phyloP scores from a whole-genome alignment of 1,140 invertebrate species.

The Lasioglossum baleicum region DNA sequence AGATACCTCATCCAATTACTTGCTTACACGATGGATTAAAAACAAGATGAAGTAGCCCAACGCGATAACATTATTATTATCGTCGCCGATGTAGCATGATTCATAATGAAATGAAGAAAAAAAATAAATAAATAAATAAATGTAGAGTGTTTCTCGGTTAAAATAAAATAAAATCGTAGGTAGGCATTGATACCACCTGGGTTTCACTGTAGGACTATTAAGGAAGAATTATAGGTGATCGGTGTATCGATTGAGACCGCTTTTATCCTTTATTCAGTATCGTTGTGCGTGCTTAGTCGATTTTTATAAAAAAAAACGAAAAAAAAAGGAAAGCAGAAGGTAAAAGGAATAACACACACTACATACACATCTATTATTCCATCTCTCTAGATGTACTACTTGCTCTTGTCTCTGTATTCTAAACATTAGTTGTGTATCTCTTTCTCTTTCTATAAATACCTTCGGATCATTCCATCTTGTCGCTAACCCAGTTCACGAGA shows the following conservation, averaged over 20 bases:
- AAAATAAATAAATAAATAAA: neutral
- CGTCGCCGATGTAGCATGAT: conserved; percentile 27
- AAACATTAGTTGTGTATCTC: conserved; percentile 6
- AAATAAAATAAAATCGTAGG: conserved; percentile 26
- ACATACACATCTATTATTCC: conserved; percentile 11
- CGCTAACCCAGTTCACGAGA: conserved; percentile 33
- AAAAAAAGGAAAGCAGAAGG: too few species aligned
- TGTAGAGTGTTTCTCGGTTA: conserved; percentile 16
- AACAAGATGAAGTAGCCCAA: conserved; percentile 41
- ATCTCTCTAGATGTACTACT: neutral
- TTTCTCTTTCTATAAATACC: conserved; percentile 34
- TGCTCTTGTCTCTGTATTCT: conserved; percentile 21
- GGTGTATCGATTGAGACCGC: conserved; percentile 29
- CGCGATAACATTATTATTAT: conserved; percentile 25
- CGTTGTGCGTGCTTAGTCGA: conserved; percentile 42
- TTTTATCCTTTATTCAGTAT: conserved; percentile 31
- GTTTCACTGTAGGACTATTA: conserved; percentile 10
- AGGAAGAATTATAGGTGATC: conserved; percentile 15
- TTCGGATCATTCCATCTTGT: conserved; percentile 40
- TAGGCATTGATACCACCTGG: conserved; percentile 18
- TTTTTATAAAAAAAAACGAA: conserved; percentile 41
- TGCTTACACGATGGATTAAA: conserved; percentile 44
- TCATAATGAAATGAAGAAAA: conserved; percentile 1
- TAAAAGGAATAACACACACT: too few species aligned
- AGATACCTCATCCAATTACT: conserved; percentile 45